Conservation (phyloP, 1,140 invertebrate species). For the Zaprionus gabonicus region DNA sequence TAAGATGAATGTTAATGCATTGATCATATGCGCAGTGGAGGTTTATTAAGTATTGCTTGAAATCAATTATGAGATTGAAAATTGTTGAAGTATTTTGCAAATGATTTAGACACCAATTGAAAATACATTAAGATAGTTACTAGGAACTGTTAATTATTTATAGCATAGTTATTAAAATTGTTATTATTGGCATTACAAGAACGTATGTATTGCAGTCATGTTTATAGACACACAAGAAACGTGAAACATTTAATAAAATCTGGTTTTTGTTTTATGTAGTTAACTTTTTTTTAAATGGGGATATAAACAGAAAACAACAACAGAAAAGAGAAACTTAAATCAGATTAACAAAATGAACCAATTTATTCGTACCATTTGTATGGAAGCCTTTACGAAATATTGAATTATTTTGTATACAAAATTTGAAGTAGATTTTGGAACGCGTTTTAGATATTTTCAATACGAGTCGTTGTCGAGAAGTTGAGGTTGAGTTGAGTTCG, state of each 20-base stretch:
- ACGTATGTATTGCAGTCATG: slow-evolving; percentile 40
- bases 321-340: slow-evolving; percentile 57
- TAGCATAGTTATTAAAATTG: slow-evolving; percentile 38
- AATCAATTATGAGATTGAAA: slow-evolving; percentile 17
- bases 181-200: slow-evolving; percentile 49
- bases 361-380: slow-evolving; percentile 84
- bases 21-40: slow-evolving; percentile 8
- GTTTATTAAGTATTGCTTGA: not conserved
- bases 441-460: slow-evolving; percentile 24
- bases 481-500: slow-evolving; percentile 61
- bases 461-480: slow-evolving; percentile 66
- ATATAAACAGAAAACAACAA: slow-evolving; percentile 43
- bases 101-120: slow-evolving; percentile 44
- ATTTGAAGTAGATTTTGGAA: slow-evolving; percentile 61
- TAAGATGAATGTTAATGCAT: slow-evolving; percentile 35
- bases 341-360: slow-evolving; percentile 66
- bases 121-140: slow-evolving; percentile 48
- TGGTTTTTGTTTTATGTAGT: slow-evolving; percentile 24
- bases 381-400: slow-evolving; percentile 73
- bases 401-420: slow-evolving; percentile 53
- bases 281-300: slow-evolving; percentile 28
- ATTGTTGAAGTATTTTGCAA: slow-evolving; percentile 28
- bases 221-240: slow-evolving; percentile 56
- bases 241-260: slow-evolving; percentile 62
- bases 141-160: slow-evolving; percentile 41